Evolutionary conservation across 2,113 vertebrate genomes (phyloP), one percentile per base, ranked within the genome.

Genomic region (Peromyscus polionotus): DNA sequence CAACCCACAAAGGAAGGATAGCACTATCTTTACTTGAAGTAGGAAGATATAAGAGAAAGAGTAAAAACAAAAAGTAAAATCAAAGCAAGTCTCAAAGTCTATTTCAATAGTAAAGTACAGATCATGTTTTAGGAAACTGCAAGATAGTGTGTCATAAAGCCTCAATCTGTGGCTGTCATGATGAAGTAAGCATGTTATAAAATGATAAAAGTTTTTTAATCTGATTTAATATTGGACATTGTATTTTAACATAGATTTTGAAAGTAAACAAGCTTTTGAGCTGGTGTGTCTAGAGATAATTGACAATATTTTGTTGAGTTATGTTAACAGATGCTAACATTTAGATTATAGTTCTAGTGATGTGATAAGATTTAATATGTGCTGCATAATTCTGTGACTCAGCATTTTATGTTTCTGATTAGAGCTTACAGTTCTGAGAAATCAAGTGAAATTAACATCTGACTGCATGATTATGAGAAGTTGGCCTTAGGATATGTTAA

Each of bases 321-420:
- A n/a, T 70, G 68, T n/a, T 68, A 70, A 36, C 3, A 3, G 33
- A 36, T 70, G 36, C 68, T 70, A 70, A 70, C 14, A 16, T 36
- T 70, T 36, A 70, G 33, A 70, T 36, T 39, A 9, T 36, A 4
- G 0, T 2, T 17, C 70, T 72, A 39, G 70, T 72, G 36, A 20
- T 72, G 8, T 72, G n/a, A 9, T 72, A 39, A 72, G 16, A 24
- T 72, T 19, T 42, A 73, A 39, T 73, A 33, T 13, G 11, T 68
- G n/a, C 19, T 2, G 1, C 9, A 22, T 39, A 73, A 73, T 4
- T 42, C 72, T 0, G 0, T 0, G 4, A 68, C 22, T 73, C 22
- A 73, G 20, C 39, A n/a, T 7, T 39, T 73, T 73, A 19, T 39
- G 20, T 42, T 39, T 5, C 3, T 73, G n/a, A 73, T 39, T 42